Percentiles rank a stretch among this genome's conserved stretches.
These are phyloP conservation scores for Gorsachius goisagi DNA, from an alignment of 2,113 vertebrate genomes.

Conservation along the genomic window DNA sequence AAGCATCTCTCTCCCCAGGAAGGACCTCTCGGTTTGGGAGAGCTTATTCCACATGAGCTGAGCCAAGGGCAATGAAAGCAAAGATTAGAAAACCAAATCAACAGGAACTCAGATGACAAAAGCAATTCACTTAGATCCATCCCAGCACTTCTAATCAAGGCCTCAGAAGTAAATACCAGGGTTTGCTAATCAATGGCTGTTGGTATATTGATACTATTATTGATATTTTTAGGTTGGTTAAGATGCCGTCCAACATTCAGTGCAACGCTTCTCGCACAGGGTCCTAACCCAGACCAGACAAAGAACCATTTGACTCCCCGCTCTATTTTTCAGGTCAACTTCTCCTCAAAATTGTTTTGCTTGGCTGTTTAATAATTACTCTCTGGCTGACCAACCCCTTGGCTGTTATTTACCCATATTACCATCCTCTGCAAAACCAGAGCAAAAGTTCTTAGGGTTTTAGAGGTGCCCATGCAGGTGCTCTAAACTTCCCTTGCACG, in stretches of 20 bases:
- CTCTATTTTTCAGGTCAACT: neutral
- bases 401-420: neutral
- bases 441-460: neutral
- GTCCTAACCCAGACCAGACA: neutral
- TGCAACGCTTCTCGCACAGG: rapidly evolving
- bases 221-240: neutral
- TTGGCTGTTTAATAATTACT: neutral
- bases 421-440: neutral
- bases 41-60: rapidly evolving
- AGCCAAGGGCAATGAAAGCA: neutral
- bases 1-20: neutral
- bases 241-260: neutral
- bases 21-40: neutral
- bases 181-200: neutral
- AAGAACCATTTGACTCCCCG: rapidly evolving
- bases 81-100: neutral
- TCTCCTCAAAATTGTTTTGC: neutral
- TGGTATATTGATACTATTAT: neutral
- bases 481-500: neutral
- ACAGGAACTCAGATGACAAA: neutral
- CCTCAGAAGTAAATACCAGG: neutral
- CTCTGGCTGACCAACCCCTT: neutral
- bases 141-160: neutral
- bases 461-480: neutral
- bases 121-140: neutral